Percentiles rank a stretch among this genome's conserved stretches.
Evolutionary conservation across 2,888 invertebrate genomes (phyloP).

Genomic region (Drosophila antonietae): DNA sequence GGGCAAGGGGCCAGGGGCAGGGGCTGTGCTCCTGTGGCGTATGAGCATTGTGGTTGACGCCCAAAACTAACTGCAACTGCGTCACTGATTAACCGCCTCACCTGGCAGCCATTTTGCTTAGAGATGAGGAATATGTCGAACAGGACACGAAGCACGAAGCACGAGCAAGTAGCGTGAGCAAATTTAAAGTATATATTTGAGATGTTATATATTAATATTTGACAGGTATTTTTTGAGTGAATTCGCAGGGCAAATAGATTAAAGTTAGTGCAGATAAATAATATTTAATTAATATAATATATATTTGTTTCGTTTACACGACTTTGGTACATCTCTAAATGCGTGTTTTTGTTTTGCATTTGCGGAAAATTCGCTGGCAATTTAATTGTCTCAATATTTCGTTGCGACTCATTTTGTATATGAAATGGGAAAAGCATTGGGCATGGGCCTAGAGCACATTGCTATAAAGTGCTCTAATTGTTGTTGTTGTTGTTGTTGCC

Average conservation of each 20-base stretch:
- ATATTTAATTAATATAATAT: not conserved
- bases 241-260: too few species aligned
- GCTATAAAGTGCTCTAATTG: constrained; percentile 2
- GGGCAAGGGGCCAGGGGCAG: not conserved
- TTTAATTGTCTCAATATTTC: constrained; percentile 61
- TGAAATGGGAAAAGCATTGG: constrained; percentile 1
- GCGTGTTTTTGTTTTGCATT: not conserved
- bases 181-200: not conserved
- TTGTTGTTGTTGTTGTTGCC: not conserved
- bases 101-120: constrained; percentile 12
- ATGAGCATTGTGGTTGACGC: constrained; percentile 47
- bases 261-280: too few species aligned
- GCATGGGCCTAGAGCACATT: not conserved
- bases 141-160: not conserved
- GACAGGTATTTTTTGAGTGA: too few species aligned
- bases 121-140: not conserved
- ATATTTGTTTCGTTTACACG: not conserved
- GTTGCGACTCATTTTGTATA: constrained; percentile 24
- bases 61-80: constrained; percentile 41
- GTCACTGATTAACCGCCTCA: constrained; percentile 20
- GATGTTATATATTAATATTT: too few species aligned
- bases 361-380: constrained; percentile 39
- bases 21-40: constrained; percentile 24
- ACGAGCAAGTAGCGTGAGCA: not conserved
- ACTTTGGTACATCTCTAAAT: constrained; percentile 8